Conservation (phyloP, 2,888 invertebrate species). For the Ptychoptera contaminata region DNA sequence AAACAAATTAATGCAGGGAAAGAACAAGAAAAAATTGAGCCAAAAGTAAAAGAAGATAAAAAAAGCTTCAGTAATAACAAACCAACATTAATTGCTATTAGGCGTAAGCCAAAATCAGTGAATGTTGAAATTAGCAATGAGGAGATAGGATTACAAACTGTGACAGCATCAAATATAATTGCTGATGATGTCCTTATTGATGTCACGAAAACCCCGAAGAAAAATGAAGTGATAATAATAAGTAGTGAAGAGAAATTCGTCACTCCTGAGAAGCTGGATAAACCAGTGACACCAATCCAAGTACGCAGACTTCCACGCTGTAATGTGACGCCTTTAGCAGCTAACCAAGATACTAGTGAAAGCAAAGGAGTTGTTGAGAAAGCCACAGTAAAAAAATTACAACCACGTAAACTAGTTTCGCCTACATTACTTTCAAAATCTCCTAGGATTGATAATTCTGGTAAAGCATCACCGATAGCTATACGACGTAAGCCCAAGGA, state of each 20-base stretch:
- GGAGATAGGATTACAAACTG: not conserved
- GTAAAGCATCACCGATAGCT: conserved; percentile 21
- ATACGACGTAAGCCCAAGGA: conserved; percentile 24
- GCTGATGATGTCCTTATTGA: not conserved
- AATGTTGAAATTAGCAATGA: not conserved
- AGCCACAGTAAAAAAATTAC: conserved; percentile 5
- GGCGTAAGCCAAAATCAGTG: not conserved
- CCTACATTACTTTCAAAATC: not conserved
- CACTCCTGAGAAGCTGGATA: conserved; percentile 23
- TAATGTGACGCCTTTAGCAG: not conserved
- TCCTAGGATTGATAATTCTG: not conserved
- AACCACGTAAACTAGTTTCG: conserved; percentile 5
- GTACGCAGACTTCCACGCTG: conserved; percentile 24
- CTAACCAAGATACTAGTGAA: not conserved
- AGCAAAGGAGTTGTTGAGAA: too few species aligned
- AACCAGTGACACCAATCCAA: conserved; percentile 26
- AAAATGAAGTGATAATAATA: conserved; percentile 16
- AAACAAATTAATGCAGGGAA: conserved; percentile 8
- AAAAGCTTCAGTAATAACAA: conserved; percentile 7
- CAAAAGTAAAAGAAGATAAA: not conserved
- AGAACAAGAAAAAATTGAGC: conserved; percentile 8
- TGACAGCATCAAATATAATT: not conserved
- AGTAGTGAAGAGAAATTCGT: conserved; percentile 27
- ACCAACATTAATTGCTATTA: conserved; percentile 2
- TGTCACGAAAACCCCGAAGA: not conserved